Conservation (phyloP, 2,888 invertebrate species). For the Minunthozetes semirufus region DNA sequence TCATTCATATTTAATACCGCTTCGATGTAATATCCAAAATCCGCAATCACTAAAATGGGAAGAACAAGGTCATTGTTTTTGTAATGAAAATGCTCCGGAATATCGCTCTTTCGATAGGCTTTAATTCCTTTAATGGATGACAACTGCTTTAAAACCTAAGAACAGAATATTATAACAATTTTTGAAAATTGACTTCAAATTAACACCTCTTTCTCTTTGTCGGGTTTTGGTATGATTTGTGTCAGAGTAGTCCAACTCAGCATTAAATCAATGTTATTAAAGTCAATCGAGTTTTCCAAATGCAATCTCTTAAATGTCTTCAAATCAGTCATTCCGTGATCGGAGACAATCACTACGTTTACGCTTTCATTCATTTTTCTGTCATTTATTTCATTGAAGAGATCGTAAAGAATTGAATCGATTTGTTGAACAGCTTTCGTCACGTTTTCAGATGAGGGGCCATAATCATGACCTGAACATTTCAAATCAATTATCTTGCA, state of each 20-base stretch:
- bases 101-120: too few relatives aligned
- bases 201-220: too few relatives aligned
- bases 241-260: constrained; percentile 40
- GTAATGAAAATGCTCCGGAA: too few relatives aligned
- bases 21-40: background rate
- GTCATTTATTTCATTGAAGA: constrained; percentile 43
- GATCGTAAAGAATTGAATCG: constrained; percentile 44
- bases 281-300: constrained; percentile 38
- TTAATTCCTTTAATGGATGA: too few relatives aligned
- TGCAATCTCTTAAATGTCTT: constrained; percentile 43
- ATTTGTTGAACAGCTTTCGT: constrained; percentile 45
- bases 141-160: too few relatives aligned
- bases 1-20: too few relatives aligned
- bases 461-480: constrained; percentile 45
- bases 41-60: too few relatives aligned
- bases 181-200: too few relatives aligned
- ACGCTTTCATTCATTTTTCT: constrained; percentile 44
- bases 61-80: too few relatives aligned
- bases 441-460: constrained; percentile 46
- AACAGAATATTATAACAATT: too few relatives aligned
- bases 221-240: constrained; percentile 29
- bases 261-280: constrained; percentile 37
- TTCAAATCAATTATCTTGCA: too few relatives aligned
- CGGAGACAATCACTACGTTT: constrained; percentile 48
- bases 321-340: constrained; percentile 48